phyloP scores from a whole-genome alignment of 2,888 invertebrate genomes.

The Adela reaumurella region DNA sequence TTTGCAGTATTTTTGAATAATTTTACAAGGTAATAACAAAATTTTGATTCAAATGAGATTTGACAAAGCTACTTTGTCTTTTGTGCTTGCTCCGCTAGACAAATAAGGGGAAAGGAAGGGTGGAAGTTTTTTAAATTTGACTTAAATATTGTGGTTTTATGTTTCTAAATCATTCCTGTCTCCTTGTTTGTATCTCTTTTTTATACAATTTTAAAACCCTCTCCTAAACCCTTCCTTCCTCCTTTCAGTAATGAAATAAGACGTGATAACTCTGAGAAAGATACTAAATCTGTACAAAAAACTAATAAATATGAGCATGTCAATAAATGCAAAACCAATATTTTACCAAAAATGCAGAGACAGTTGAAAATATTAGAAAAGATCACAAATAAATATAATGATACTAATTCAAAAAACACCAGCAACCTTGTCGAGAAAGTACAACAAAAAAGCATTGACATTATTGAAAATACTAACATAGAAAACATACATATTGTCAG shows the following conservation, averaged over 20 bases:
- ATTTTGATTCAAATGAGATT: too few relatives aligned
- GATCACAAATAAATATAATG: slow-evolving; percentile 32
- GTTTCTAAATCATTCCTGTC: slow-evolving; percentile 30
- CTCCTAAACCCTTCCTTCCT: slow-evolving; percentile 28
- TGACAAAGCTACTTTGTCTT: too few relatives aligned
- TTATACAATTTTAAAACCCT: slow-evolving; percentile 9
- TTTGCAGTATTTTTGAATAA: too few relatives aligned
- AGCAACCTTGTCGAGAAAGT: too few relatives aligned
- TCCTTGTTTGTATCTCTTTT: slow-evolving; percentile 46
- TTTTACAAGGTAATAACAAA: too few relatives aligned
- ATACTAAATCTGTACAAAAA: slow-evolving; percentile 28
- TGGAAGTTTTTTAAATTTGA: slow-evolving; percentile 10
- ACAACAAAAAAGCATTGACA: too few relatives aligned
- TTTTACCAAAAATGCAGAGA: slow-evolving; percentile 29
- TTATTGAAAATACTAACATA: too few relatives aligned
- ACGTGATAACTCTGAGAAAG: slow-evolving; percentile 23
- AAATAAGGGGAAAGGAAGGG: slow-evolving; percentile 56
- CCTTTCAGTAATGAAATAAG: slow-evolving; percentile 31
- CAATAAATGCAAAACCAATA: slow-evolving; percentile 23
- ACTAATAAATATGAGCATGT: slow-evolving; percentile 20
- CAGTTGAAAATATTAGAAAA: slow-evolving; percentile 41
- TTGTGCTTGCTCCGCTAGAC: too few relatives aligned
- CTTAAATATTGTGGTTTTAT: slow-evolving; percentile 11
- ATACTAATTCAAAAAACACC: slow-evolving; percentile 25
- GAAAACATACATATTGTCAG: too few relatives aligned